Percentiles rank a stretch among this genome's conserved stretches.
Conservation (phyloP, 1,140 invertebrate genomes). For the Heterodera carotae region DNA sequence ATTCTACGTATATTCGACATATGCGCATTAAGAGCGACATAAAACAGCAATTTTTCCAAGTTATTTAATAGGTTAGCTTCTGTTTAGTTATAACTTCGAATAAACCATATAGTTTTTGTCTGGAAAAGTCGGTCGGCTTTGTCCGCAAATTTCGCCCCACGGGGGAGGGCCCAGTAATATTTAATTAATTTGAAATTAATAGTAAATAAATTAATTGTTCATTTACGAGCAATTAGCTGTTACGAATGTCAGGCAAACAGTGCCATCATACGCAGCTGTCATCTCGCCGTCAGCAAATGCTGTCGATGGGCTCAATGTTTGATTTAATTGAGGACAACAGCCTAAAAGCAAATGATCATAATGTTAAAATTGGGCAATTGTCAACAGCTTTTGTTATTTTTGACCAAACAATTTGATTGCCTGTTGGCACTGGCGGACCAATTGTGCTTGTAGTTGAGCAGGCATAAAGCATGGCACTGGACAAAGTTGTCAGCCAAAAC, state of each 20-base stretch:
- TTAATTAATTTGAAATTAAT: too few species aligned
- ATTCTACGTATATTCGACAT: too few species aligned
- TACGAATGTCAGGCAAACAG: constrained; percentile 19
- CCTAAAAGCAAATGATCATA: background rate
- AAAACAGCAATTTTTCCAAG: too few species aligned
- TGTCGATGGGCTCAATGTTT: constrained; percentile 10
- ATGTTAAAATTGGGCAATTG: background rate
- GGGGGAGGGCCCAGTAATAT: too few species aligned
- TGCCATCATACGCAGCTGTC: constrained; percentile 33
- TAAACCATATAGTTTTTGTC: too few species aligned
- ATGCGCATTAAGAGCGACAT: too few species aligned
- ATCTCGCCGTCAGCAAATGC: constrained; percentile 26
- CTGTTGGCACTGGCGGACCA: background rate
- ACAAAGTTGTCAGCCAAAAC: background rate
- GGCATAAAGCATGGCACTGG: background rate
- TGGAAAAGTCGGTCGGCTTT: too few species aligned
- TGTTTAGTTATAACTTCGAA: too few species aligned
- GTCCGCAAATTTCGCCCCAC: too few species aligned
- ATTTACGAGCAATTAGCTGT: constrained; percentile 29
- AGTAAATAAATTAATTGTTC: background rate
- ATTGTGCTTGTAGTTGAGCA: background rate
- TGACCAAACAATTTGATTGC: background rate
- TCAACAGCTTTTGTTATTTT: too few species aligned
- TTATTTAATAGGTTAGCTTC: too few species aligned
- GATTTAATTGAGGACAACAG: constrained; percentile 22